A percentile compares a stretch with the other conserved stretches of the same genome.
phyloP scores from a whole-genome alignment of 2,888 invertebrate species.

The Cephalotes varians region DNA sequence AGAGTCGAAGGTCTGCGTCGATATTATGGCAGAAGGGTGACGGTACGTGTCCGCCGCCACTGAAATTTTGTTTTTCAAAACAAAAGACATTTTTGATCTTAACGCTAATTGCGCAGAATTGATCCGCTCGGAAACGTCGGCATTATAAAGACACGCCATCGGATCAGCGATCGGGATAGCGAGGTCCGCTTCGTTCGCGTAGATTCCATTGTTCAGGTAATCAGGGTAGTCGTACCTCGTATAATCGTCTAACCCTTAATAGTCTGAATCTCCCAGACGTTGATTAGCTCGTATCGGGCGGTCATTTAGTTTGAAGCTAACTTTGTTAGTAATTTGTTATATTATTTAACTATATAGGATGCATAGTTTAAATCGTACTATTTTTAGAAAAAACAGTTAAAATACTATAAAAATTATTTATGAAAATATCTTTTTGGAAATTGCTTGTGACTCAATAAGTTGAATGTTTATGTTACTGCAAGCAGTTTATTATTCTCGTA shows the following conservation, averaged over 20 bases:
- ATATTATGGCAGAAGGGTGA: conserved; percentile 30
- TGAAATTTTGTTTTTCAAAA: conserved; percentile 36
- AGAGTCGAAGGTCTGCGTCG: conserved; percentile 46
- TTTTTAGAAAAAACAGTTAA: background rate
- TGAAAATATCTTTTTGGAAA: background rate
- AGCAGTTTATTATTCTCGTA: background rate
- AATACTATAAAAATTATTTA: background rate
- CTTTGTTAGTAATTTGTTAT: conserved; percentile 9
- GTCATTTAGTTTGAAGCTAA: conserved; percentile 4
- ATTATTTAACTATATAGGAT: background rate
- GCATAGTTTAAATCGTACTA: background rate
- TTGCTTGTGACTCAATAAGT: background rate
- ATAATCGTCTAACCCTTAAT: conserved; percentile 34
- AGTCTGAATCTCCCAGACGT: background rate
- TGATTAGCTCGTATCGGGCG: conserved; percentile 15
- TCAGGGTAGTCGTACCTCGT: conserved; percentile 63
- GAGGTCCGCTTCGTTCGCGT: conserved; percentile 49
- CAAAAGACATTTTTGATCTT: conserved; percentile 48
- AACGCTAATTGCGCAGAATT: conserved; percentile 36
- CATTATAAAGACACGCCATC: conserved; percentile 31
- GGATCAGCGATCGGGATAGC: background rate
- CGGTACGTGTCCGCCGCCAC: conserved; percentile 3
- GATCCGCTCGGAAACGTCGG: conserved; percentile 41
- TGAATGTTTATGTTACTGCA: background rate
- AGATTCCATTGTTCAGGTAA: conserved; percentile 60